These are phyloP conservation scores for Sialia sialis DNA, from an alignment of 2,113 vertebrate genomes.

Conservation along the genomic window DNA sequence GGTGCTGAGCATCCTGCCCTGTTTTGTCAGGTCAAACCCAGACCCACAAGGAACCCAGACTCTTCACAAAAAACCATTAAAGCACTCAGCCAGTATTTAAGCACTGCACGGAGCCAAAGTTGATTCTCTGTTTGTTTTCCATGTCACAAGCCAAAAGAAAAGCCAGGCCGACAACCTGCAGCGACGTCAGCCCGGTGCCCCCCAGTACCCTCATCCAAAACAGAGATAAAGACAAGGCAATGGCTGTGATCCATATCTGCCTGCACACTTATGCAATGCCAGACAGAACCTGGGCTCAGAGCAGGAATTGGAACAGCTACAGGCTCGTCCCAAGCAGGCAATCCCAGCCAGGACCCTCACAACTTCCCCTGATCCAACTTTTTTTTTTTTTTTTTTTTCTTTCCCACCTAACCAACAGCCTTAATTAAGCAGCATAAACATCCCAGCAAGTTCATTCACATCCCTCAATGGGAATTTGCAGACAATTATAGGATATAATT, in stretches of 20 bases:
- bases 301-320: not conserved
- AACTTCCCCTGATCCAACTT: not conserved
- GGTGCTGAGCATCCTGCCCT: rapidly evolving
- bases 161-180: not conserved
- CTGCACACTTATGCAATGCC: not conserved
- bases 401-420: not conserved
- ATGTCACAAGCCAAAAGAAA: not conserved
- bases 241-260: not conserved
- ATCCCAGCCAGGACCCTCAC: not conserved
- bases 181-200: not conserved
- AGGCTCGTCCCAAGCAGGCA: not conserved
- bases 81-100: not conserved
- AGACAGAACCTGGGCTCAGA: not conserved
- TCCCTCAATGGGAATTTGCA: slow-evolving; percentile 64
- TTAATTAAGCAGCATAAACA: slow-evolving; percentile 28
- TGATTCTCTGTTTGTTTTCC: not conserved
- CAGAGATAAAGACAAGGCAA: not conserved
- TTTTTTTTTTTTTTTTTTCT: too few species aligned
- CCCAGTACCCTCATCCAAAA: not conserved
- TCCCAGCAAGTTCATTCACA: slow-evolving; percentile 43
- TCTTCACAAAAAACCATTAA: not conserved
- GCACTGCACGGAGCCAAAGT: not conserved
- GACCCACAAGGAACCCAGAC: not conserved
- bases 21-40: not conserved
- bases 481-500: slow-evolving; percentile 83